Evolutionary conservation across 2,888 invertebrate species (phyloP), one percentile per base, ranked within the genome.

Genomic region (Baronia brevicornis): DNA sequence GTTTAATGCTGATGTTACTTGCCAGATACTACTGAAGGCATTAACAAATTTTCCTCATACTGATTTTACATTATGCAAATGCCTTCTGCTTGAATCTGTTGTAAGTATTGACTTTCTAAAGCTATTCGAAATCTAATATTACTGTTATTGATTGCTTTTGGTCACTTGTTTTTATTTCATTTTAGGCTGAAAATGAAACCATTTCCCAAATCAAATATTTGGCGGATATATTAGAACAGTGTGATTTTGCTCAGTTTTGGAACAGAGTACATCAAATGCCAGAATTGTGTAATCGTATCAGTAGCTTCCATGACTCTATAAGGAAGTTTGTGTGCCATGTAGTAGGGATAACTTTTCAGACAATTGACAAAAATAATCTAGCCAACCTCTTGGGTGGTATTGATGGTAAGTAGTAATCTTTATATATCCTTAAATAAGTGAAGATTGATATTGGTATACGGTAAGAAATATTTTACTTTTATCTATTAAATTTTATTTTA

Each of bases 11-110:
- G 91, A 92, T 33, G 91, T 97, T 18, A 94, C 96, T 2, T 91
- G 93, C 46, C 92, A 93, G 59, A 97, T 99, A 55, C 85, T 99
- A 23, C 70, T 99, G 48, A 99, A 99, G 70, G 96, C 98, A 1
- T 82, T 99, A 21, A 98, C 98, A 5, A 98, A 97, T 73, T 89
- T 98, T 50, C 99, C 99, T 0, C 96, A 98, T 61, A 95, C 98
- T 4, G 99, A 99, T 75, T 98, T 98, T 64, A 96, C 97, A 25
- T 86, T 99, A 44, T 99, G 98, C 84, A 99, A 99, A 78, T 98
- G 97, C 70, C 88, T 99, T 33, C 86, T 99, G 37, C 91, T 94
- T 44, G 93, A 95, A 48, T 80, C 84, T 43, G 79, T 84, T 50
- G 82, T 82, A 55, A 72, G 68, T 59, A 39, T 23, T 23, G 12